Base-by-base conservation (phyloP, 1,140 invertebrate species). In the Samia ricini region DNA sequence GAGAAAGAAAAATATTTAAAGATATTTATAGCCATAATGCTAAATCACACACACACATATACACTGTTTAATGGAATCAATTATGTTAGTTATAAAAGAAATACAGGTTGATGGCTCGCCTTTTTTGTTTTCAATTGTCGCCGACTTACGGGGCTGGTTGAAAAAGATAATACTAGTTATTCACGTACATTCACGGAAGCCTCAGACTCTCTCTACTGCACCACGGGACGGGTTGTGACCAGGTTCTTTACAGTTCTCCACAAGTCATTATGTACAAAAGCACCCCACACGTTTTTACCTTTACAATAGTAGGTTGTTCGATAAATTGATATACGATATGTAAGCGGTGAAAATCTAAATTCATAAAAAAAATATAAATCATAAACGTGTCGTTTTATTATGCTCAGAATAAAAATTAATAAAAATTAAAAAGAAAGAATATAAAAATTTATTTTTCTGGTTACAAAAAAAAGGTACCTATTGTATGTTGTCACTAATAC, bases 151-250 rank as follows among this genome's bases (percentile, higher is more conserved):
- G 22, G 42, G 51, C 22, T 33, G 61, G 51, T 56, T 50, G 22
- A 62, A 63, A 54, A 63, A 48, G 63, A 60, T 56, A 29, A 63
- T 26, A 18, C n/a, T 29, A 24, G 57, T 29, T 29, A 55, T 62
- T 61, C 51, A 48, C 61, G 56, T 63, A 51, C 61, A 63, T 63
- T 49, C 48, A 19, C 20, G 7, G 29, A 60, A 66, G 60, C 58
- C 61, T 66, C 42, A 48, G 50, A 33, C 20, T 63, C 65, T 15
- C 61, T 58, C n/a, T n/a, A n/a, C n/a, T n/a, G n/a, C 61, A 63
- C 57, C 57, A 56, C 49, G 55, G 52, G 29, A 24, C 21, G 50
- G 36, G 3, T 29, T 20, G 52, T 68, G 52, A 60, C 61, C 56
- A 66, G 60, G 57, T 68, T 68, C 58, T 52, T 19, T 62, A 48